Evolutionary conservation across 2,797 vertebrate species (phyloP), one percentile per base, ranked within the genome.

Genomic region (Percopsis omiscomaycus): DNA sequence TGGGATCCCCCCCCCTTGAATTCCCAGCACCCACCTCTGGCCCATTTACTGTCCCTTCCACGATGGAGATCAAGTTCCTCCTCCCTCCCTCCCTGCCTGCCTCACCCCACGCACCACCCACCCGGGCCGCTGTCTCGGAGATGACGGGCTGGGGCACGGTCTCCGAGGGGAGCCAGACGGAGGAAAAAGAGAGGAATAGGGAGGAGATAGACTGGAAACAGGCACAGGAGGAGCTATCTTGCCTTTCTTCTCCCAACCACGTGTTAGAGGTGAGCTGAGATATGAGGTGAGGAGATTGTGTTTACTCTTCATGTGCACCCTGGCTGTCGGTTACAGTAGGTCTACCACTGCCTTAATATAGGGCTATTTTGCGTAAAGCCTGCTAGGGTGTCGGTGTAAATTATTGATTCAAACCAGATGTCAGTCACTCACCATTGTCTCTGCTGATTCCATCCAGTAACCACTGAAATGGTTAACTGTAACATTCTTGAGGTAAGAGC

Each of bases 1-100:
- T 22, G 22, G 49, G 69, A 46, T 68, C 48, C 47, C 54, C 44
- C 13, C 32, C 27, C 44, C 55, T 55, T 50, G n/a, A 48, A 4
- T 48, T 15, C 13, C 12, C 47, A 13, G 47, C 50, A 47, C 44
- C 11, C 32, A 14, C n/a, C 32, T 16, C 3, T 11, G 37, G 52
- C 55, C 55, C 32, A 44, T 55, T 66, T 49, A 66, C 53, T 69
- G 45, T 27, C 14, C n/a, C 22, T 16, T 60, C n/a, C 29, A 65
- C 16, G 57, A 55, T 30, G 59, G 68, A 69, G 73, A 73, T 88
- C 77, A 75, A 57, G 67, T 88, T 78, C 54, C 67, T 59, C 27
- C 52, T 53, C 29, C 46, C 48, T 51, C 15, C 27, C 15, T 9
- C 6, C 15, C 62, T n/a, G 22, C 37, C 15, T n/a, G 54, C 60